Conservation (phyloP, 2,113 vertebrate genomes). For the Oncorhynchus clarkii region DNA sequence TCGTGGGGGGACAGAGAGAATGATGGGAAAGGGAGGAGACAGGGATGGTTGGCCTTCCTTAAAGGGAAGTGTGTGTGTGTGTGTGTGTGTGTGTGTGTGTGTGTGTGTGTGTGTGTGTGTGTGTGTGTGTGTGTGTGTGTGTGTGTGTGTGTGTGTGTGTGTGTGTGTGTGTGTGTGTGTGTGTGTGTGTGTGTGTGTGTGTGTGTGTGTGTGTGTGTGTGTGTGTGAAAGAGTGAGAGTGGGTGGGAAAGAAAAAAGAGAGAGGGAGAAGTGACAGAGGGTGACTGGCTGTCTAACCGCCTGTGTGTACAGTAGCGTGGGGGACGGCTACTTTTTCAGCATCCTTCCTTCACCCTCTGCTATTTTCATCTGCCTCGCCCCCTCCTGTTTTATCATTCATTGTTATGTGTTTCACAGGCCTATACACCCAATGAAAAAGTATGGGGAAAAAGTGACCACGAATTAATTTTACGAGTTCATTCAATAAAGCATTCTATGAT, state of each 20-base stretch:
- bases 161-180: background rate
- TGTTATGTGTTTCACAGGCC: constrained; percentile 49
- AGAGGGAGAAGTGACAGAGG: background rate
- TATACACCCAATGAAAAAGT: constrained; percentile 6
- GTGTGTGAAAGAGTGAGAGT: no score
- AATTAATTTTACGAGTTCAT: background rate
- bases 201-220: no score
- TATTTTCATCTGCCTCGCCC: background rate
- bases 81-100: constrained; percentile 55
- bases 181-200: no score
- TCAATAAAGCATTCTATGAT: background rate
- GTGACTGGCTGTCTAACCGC: background rate
- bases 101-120: constrained; percentile 41
- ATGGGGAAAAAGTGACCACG: constrained; percentile 22
- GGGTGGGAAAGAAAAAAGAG: no score
- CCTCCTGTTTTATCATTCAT: constrained; percentile 53
- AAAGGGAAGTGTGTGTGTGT: constrained; percentile 1
- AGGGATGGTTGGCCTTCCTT: background rate
- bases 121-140: no score
- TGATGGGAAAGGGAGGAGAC: background rate
- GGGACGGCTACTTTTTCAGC: no score
- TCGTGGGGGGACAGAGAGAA: constrained; percentile 28
- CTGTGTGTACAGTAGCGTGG: background rate
- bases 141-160: background rate
- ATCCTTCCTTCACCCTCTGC: constrained; percentile 9